These are phyloP conservation scores for Abscondita cerata DNA, from an alignment of 2,888 invertebrate species.

Conservation along the genomic window DNA sequence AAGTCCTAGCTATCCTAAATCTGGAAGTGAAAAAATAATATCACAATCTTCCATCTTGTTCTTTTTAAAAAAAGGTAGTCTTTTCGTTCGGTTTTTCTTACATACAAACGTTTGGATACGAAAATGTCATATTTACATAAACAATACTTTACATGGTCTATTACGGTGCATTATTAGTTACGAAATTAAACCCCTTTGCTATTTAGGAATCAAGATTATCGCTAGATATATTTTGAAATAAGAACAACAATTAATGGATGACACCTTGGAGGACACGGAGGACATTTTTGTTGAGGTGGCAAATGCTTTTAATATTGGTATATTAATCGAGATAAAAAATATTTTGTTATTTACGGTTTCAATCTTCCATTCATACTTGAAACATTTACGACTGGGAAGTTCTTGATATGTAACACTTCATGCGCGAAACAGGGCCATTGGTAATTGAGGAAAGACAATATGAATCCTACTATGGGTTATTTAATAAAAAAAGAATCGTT, in stretches of 20 bases:
- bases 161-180: no score
- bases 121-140: no score
- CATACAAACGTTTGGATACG: no score
- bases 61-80: no score
- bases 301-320: not conserved
- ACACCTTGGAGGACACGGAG: not conserved
- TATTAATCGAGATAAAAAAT: not conserved
- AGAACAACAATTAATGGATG: not conserved
- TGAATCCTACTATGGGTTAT: no score
- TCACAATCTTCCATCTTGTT: no score
- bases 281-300: not conserved
- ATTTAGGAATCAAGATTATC: not conserved
- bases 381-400: not conserved
- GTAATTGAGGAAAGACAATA: no score
- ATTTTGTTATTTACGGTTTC: not conserved
- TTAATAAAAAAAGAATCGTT: no score
- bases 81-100: no score
- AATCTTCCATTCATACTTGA: not conserved
- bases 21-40: no score
- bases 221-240: not conserved
- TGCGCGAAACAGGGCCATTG: not conserved
- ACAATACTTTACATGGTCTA: no score
- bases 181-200: not conserved
- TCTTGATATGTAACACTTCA: not conserved
- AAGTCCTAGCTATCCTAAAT: no score